These are phyloP conservation scores for Crossaster papposus DNA, from an alignment of 53 echinoderm and acorn worm species.

Conservation along the genomic window DNA sequence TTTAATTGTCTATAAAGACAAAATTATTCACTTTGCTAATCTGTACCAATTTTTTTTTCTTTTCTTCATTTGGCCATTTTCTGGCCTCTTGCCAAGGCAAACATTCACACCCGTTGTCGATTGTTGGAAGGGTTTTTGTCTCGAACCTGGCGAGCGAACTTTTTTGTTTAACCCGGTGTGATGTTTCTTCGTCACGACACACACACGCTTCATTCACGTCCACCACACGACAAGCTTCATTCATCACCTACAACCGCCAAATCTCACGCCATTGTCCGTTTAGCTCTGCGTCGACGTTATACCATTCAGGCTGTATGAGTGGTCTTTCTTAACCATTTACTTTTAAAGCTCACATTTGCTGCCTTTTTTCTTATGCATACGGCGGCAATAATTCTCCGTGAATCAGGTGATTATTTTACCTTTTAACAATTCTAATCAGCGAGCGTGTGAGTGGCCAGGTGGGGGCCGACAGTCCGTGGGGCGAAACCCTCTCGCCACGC, in stretches of 20 bases:
- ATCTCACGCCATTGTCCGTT: slow-evolving; percentile 52
- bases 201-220: slow-evolving; percentile 40
- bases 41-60: background rate
- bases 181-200: background rate
- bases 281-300: slow-evolving; percentile 3
- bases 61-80: background rate
- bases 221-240: slow-evolving; percentile 52
- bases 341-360: slow-evolving; percentile 30
- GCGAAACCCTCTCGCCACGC: background rate
- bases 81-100: slow-evolving; percentile 56
- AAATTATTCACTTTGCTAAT: too few relatives aligned
- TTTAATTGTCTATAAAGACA: background rate
- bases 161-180: background rate
- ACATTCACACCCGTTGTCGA: slow-evolving; percentile 31
- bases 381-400: background rate
- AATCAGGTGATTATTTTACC: background rate
- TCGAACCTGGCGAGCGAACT: background rate
- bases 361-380: background rate
- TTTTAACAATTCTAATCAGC: background rate
- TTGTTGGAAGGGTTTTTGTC: slow-evolving; percentile 19
- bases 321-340: slow-evolving; percentile 8
- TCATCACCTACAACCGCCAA: slow-evolving; percentile 40
- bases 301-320: background rate
- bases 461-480: background rate
- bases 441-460: slow-evolving; percentile 31